These are phyloP conservation scores for Campaea margaritaria DNA, from an alignment of 2,888 invertebrate species.

Conservation along the genomic window DNA sequence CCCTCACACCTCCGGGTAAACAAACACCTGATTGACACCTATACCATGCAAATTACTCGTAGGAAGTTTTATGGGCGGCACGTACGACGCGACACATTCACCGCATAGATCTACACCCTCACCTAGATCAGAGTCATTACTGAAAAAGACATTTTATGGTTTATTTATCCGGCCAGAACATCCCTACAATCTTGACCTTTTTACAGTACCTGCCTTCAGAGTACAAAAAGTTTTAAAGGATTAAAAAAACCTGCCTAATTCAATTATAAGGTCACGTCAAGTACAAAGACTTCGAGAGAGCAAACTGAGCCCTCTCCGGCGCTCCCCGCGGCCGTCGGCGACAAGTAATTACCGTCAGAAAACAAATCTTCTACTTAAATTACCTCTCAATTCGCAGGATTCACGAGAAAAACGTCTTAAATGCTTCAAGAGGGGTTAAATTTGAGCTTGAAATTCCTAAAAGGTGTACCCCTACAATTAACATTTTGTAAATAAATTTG, in stretches of 20 bases:
- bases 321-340: constrained; percentile 41
- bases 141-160: too few relatives aligned
- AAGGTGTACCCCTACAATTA: background rate
- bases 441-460: constrained; percentile 14
- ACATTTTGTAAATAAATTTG: too few relatives aligned
- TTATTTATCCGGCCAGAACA: background rate
- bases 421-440: constrained; percentile 21
- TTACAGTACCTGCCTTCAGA: constrained; percentile 3
- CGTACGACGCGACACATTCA: constrained; percentile 18
- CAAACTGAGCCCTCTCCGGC: constrained; percentile 33
- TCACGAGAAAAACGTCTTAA: constrained; percentile 29
- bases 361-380: constrained; percentile 56
- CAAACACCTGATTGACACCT: constrained; percentile 70
- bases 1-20: constrained; percentile 55
- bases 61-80: constrained; percentile 48
- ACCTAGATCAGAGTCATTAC: background rate
- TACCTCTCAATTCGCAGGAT: constrained; percentile 48
- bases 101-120: constrained; percentile 1
- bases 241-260: constrained; percentile 36
- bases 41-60: constrained; percentile 65
- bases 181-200: constrained; percentile 9
- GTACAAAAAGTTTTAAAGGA: constrained; percentile 25
- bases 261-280: constrained; percentile 39
- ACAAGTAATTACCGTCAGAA: constrained; percentile 46
- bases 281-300: constrained; percentile 37